A percentile compares a stretch with the other conserved stretches of the same genome.
Evolutionary conservation across 2,797 vertebrate genomes (phyloP).

Genomic region (Lophotriccus pileatus): DNA sequence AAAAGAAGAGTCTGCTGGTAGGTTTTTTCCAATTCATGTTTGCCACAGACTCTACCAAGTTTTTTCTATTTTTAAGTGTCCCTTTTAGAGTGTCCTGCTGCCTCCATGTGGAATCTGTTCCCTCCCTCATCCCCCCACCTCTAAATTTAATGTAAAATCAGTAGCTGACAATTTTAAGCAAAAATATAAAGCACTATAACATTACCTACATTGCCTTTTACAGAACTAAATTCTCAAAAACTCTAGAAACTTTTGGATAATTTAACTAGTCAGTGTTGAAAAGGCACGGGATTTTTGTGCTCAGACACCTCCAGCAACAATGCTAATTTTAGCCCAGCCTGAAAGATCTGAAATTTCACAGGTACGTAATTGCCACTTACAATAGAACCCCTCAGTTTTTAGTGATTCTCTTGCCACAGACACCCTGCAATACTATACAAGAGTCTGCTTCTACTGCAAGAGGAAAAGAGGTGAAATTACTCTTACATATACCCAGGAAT

Average conservation of each 20-base stretch:
- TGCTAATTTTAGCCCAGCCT: background rate
- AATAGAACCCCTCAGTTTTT: constrained; percentile 57
- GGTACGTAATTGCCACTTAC: constrained; percentile 12
- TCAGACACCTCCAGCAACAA: constrained; percentile 43
- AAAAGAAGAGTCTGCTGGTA: constrained; percentile 59
- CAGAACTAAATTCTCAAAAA: constrained; percentile 54
- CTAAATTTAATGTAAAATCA: constrained; percentile 54
- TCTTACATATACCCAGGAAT: constrained; percentile 31
- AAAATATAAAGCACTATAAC: constrained; percentile 71
- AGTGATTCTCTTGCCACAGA: background rate
- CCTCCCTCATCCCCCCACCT: background rate
- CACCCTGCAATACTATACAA: background rate
- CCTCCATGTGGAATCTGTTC: constrained; percentile 27
- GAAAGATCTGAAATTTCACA: background rate
- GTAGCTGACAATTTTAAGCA: constrained; percentile 59
- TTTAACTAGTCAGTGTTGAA: constrained; percentile 55
- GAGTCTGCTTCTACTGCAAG: constrained; percentile 4
- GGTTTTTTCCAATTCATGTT: constrained; percentile 64
- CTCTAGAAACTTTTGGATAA: constrained; percentile 58
- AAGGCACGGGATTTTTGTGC: constrained; percentile 75
- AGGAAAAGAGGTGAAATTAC: constrained; percentile 38
- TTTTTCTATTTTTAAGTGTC: constrained; percentile 49
- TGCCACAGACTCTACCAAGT: constrained; percentile 51
- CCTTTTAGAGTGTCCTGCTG: constrained; percentile 27
- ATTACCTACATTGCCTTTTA: constrained; percentile 55